Conservation (phyloP, 1,140 invertebrate genomes). For the Ylistrum balloti region DNA sequence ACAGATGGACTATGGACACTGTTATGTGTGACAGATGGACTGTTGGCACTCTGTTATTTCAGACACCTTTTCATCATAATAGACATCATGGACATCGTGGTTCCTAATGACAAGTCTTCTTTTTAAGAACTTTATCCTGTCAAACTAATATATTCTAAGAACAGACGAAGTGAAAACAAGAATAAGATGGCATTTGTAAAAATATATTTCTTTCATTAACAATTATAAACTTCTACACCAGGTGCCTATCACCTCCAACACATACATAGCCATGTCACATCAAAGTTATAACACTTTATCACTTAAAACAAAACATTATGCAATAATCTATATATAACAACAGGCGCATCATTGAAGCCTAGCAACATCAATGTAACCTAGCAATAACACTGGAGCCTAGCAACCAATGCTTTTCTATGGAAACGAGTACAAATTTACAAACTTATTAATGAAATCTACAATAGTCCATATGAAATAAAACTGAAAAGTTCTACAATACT, state of each 20-base stretch:
- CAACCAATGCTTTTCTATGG: background rate
- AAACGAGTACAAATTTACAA: background rate
- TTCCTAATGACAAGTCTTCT: no score
- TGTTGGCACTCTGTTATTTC: no score
- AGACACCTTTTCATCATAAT: no score
- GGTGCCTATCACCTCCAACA: no score
- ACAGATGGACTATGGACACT: no score
- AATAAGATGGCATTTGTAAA: background rate
- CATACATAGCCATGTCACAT: background rate
- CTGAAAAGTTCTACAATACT: no score
- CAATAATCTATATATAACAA: background rate
- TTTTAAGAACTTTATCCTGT: no score
- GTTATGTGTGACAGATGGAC: no score
- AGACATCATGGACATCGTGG: no score
- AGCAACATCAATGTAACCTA: background rate
- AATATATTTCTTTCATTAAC: slow-evolving; percentile 36
- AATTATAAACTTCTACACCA: background rate
- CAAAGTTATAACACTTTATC: background rate
- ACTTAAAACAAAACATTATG: background rate
- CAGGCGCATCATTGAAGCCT: background rate
- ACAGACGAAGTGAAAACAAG: background rate
- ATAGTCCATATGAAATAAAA: no score
- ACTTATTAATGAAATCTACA: no score
- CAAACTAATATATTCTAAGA: no score
- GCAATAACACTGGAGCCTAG: background rate